Conservation (phyloP, 2,113 vertebrate species). For the Australoheros scitulus region DNA sequence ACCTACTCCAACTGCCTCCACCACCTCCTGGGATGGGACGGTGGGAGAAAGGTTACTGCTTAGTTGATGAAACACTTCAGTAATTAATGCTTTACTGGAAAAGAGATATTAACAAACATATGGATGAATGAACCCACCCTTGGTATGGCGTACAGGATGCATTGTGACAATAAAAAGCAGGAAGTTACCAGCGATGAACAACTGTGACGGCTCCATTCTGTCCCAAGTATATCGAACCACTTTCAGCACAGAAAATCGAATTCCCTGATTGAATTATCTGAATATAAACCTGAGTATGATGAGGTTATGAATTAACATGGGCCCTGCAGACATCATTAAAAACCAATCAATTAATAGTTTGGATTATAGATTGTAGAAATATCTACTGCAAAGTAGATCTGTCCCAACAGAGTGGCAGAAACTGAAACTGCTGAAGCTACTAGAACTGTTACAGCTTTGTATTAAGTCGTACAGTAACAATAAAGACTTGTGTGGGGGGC, state of each 20-base stretch:
- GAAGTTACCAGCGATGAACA: not conserved
- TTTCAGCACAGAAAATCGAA: conserved; percentile 32
- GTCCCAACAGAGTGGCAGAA: not conserved
- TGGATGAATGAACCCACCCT: not conserved
- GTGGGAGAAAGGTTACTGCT: not conserved
- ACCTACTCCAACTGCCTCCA: conserved; percentile 81
- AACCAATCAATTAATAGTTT: not conserved
- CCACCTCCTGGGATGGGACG: conserved; percentile 77
- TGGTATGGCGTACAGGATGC: not conserved
- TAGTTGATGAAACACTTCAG: not conserved
- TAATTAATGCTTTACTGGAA: not conserved
- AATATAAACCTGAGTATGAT: conserved; percentile 22
- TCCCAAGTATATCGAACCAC: conserved; percentile 18
- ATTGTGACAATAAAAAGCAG: not conserved
- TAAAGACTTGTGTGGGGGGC: too few relatives aligned
- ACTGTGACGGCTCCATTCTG: conserved; percentile 13
- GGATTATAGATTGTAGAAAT: not conserved
- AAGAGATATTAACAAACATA: not conserved
- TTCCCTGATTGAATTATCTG: conserved; percentile 29
- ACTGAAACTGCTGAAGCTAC: not conserved
- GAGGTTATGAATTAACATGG: not conserved
- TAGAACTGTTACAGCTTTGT: not conserved
- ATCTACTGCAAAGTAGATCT: not conserved
- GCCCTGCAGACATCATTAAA: not conserved
- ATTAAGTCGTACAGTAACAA: not conserved